These are phyloP conservation scores for Habrosyne pyritoides DNA, from an alignment of 2,888 invertebrate species.

Conservation along the genomic window DNA sequence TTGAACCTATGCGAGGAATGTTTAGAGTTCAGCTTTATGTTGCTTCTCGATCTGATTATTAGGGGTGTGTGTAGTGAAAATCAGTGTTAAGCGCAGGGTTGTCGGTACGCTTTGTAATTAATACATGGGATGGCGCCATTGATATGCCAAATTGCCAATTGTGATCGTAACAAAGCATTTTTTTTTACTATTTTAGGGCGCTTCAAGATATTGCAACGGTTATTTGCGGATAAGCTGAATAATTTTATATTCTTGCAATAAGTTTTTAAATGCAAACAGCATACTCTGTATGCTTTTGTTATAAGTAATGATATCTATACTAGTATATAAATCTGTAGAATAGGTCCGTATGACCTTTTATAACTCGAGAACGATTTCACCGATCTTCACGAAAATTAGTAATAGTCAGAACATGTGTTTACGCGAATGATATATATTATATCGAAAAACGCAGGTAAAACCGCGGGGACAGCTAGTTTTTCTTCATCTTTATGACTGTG, in stretches of 20 bases:
- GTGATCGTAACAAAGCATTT: constrained; percentile 48
- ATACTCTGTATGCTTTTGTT: neutral
- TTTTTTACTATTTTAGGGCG: constrained; percentile 27
- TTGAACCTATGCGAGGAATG: constrained; percentile 24
- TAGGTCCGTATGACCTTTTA: too few species aligned
- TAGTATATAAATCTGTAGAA: too few species aligned
- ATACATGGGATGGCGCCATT: constrained; percentile 75
- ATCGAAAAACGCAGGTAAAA: too few species aligned
- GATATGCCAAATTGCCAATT: constrained; percentile 74
- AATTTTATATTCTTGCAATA: neutral
- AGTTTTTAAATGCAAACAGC: neutral
- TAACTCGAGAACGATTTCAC: too few species aligned
- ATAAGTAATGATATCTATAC: neutral
- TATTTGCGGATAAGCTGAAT: constrained; percentile 11
- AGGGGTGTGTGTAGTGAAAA: constrained; percentile 70
- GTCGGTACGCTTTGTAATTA: constrained; percentile 76
- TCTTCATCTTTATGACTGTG: too few species aligned
- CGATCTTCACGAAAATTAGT: too few species aligned
- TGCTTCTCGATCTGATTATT: constrained; percentile 33
- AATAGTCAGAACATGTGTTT: too few species aligned
- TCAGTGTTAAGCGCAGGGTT: constrained; percentile 62
- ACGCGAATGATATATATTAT: too few species aligned
- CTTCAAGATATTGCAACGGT: constrained; percentile 26
- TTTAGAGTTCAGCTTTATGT: constrained; percentile 36
- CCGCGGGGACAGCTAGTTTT: too few species aligned